Evolutionary conservation across 1,140 invertebrate species (phyloP), one percentile per base, ranked within the genome.

Genomic region (Lepidurus packardi): DNA sequence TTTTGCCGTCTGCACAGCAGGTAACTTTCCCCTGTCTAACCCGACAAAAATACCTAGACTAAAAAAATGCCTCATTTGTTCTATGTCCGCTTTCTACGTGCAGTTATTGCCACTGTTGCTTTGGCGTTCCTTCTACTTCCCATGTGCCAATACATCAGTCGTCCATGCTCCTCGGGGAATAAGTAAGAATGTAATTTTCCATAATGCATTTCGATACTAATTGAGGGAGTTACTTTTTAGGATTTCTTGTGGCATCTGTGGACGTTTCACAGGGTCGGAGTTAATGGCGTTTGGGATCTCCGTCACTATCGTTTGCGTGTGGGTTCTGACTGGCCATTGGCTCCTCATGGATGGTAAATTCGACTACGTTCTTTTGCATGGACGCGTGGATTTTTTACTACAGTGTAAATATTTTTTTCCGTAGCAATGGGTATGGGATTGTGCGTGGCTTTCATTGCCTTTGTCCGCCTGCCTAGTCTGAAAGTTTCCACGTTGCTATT

Each of bases 251-350:
- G 92, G 94, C 44, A 88, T 94, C 80, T 94, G 93, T 87, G 94
- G 94, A 77, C 88, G 94, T 80, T 96, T 97, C 85, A 97, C 96
- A 43, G 92, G 92, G 80, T 95, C 96, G 75, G 96, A 98, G 87
- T 88, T 98, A 47, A 90, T 97, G 80, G 96, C 95, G 43, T 97
- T 98, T 84, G 92, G 93, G 78, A 86, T 98, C 47, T 95, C 95
- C 78, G 91, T 97, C 78, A 92, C 92, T 83, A 96, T 98, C 84
- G 96, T 98, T 65, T 96, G 94, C 86, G 92, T 98, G 78, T 98
- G 96, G 96, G 94, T 98, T 80, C 87, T 98, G 65, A 98, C 96
- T 76, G 96, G 96, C 2, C 96, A 98, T 86, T 98, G 96, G 96
- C 88, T 98, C 79, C 89, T 98, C 43, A 98, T 98, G 96, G 96